Percentiles rank a stretch among this genome's conserved stretches.
Conservation (phyloP, 37 sponge, comb jelly and placozoan genomes). For the Aphrocallistes beatrix region DNA sequence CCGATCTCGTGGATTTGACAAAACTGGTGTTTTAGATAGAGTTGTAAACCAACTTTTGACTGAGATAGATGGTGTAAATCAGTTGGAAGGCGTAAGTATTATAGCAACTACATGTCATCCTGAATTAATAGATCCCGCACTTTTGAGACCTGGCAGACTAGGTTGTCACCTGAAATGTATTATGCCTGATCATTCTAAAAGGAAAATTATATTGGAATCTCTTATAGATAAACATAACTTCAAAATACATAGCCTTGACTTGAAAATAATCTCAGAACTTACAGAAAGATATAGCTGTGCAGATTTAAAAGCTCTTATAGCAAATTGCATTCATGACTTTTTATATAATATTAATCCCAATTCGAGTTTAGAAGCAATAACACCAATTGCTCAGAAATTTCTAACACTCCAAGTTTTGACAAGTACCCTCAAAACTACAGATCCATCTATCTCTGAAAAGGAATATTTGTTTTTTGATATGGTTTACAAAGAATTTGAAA, state of each 20-base stretch:
- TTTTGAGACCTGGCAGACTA: background rate
- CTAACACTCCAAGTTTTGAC: no score
- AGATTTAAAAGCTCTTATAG: background rate
- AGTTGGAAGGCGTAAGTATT: background rate
- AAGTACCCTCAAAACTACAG: no score
- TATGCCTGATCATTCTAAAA: background rate
- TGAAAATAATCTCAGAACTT: background rate
- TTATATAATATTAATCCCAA: no score
- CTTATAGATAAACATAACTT: background rate
- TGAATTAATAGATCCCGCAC: background rate
- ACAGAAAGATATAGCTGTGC: background rate
- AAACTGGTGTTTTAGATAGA: background rate
- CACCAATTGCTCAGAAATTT: no score
- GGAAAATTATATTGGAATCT: background rate
- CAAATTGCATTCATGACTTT: background rate
- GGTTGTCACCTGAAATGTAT: background rate
- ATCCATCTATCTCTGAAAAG: no score
- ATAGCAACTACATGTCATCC: background rate
- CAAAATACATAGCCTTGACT: background rate
- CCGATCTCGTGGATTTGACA: background rate
- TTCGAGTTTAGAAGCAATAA: no score
- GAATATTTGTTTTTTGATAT: no score
- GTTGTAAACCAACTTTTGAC: background rate
- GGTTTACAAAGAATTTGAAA: no score
- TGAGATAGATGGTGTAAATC: background rate